Evolutionary conservation across 2,888 invertebrate species (phyloP).

Genomic region (Netelia inedita): DNA sequence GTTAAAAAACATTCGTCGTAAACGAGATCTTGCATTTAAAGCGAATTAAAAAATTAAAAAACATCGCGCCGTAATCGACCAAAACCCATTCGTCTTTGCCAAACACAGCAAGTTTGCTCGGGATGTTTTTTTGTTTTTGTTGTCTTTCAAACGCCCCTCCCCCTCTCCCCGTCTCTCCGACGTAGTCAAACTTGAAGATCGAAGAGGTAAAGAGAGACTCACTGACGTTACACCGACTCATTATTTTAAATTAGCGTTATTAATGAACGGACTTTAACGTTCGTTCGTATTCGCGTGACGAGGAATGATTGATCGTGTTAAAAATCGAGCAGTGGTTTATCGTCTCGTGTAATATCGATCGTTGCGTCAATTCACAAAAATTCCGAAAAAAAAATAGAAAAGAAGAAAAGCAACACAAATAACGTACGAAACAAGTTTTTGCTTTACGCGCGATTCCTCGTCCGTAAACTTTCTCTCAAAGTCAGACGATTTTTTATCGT

Average conservation of each 20-base stretch:
- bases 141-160: not conserved
- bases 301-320: constrained; percentile 58
- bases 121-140: constrained; percentile 33
- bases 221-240: constrained; percentile 38
- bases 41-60: too few species aligned
- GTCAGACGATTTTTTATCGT: too few species aligned
- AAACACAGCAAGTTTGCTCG: constrained; percentile 34
- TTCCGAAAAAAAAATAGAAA: not conserved
- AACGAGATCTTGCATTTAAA: too few species aligned
- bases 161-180: not conserved
- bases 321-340: constrained; percentile 49
- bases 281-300: not conserved
- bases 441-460: too few species aligned
- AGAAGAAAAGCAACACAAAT: not conserved
- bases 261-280: constrained; percentile 55
- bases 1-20: too few species aligned
- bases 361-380: not conserved
- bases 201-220: constrained; percentile 13
- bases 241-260: constrained; percentile 67
- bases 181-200: not conserved
- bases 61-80: too few species aligned
- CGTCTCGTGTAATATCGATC: constrained; percentile 49
- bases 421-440: not conserved
- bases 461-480: too few species aligned
- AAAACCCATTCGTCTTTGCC: constrained; percentile 53